These are phyloP conservation scores for Lichenostomus cassidix DNA, from an alignment of 2,113 vertebrate species.

Conservation along the genomic window DNA sequence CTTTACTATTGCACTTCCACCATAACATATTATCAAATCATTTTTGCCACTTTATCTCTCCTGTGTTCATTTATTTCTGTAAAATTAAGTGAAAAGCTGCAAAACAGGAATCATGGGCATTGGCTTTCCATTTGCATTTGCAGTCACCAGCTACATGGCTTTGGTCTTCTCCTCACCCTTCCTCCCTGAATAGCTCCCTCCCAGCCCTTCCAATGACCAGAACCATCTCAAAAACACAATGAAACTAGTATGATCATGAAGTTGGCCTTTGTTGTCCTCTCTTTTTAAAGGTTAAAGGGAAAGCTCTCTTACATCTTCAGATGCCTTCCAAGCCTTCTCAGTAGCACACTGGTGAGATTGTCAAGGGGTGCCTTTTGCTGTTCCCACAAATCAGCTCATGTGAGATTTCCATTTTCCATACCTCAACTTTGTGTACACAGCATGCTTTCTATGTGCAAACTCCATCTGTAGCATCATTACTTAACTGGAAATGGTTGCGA, in stretches of 20 bases:
- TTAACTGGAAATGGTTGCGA: not conserved
- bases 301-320: not conserved
- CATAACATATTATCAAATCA: not conserved
- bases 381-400: not conserved
- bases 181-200: not conserved
- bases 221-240: not conserved
- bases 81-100: not conserved
- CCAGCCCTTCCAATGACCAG: not conserved
- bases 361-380: not conserved
- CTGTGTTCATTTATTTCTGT: not conserved
- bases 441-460: not conserved
- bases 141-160: not conserved
- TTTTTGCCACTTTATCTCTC: not conserved
- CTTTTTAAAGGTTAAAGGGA: not conserved
- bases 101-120: not conserved
- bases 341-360: accelerated
- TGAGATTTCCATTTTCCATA: not conserved
- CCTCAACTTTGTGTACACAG: not conserved
- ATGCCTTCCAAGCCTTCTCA: not conserved
- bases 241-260: not conserved
- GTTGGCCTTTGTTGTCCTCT: not conserved
- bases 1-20: not conserved
- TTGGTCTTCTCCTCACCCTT: not conserved
- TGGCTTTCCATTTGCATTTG: not conserved
- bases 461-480: not conserved